Base-by-base conservation (phyloP, 2,888 invertebrate genomes). In the Drosophila mettleri region DNA sequence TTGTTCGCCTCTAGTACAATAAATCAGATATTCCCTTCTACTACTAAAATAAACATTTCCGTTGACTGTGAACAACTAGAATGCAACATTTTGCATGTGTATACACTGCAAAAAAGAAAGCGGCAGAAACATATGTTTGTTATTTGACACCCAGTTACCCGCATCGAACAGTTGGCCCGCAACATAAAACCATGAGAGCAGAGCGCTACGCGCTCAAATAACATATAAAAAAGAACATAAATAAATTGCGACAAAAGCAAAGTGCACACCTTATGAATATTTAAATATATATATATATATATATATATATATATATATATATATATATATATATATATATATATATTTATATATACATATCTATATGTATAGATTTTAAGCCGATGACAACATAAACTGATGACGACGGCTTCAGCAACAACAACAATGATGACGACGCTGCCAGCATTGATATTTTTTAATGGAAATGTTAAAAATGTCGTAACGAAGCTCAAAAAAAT, bases 261-360 rank as follows among this genome's bases (percentile, higher is more conserved):
- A 85, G 71, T 87, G 89, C 77, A 88, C 86, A 85, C 89, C 87
- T 88, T 89, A 73, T 89, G 89, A 85, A 85, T 85, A 88, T 85
- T 88, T 85, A 88, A 85, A 81, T 70, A 76, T 69, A 61, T n/a
- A 39, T 48, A 24, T 54, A 49, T 55, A 27, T 0, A 24, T 3
- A 22, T 20, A 39, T 2, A 20, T 39, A 22, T 3, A n/a, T 18
- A 27, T 27, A 38, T 9, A 33, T 12, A 27, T 18, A 24, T 27
- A 36, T 45, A 4, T 36, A 55, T 9, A 22, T 20, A 20, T 69
- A 61, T n/a, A 39, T 48, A 24, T 54, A 49, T 55, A 27, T 0
- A 24, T 3, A 22, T 20, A 39, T 2, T 12, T 39, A 22, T 3
- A n/a, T 18, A 27, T 27, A 38, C 12, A 33, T 12, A 27, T 18